Conservation (phyloP, 1,140 invertebrate species). For the Aphis gossypii region DNA sequence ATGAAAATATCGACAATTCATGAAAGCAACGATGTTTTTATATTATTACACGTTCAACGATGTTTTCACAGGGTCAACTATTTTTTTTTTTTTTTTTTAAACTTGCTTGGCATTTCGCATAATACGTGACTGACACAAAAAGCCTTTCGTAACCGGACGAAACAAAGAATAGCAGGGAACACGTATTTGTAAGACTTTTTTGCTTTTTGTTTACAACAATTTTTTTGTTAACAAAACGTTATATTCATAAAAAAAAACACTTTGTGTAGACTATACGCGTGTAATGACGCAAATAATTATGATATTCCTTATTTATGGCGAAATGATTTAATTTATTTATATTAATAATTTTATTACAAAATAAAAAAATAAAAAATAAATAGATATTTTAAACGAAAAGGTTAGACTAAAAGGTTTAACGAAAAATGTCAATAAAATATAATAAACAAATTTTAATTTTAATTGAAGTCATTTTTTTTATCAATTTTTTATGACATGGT, state of each 20-base stretch:
- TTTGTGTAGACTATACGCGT: not conserved
- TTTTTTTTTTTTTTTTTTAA: constrained; percentile 19
- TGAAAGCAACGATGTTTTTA: not conserved
- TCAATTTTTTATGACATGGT: too few species aligned
- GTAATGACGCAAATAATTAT: not conserved
- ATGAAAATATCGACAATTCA: constrained; percentile 19
- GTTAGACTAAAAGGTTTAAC: too few species aligned
- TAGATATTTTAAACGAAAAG: not conserved
- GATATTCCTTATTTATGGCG: not conserved
- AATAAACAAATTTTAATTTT: too few species aligned
- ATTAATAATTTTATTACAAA: not conserved
- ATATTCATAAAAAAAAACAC: constrained; percentile 3
- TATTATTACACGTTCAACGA: constrained; percentile 19
- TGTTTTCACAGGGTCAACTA: constrained; percentile 27
- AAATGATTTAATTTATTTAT: not conserved
- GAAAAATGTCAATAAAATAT: too few species aligned
- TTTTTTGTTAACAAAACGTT: constrained; percentile 17
- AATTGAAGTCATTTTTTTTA: too few species aligned
- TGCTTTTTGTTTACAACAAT: not conserved
- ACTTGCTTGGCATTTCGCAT: constrained; percentile 25
- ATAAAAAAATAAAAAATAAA: not conserved
- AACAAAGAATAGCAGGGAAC: constrained; percentile 30
- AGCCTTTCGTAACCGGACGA: constrained; percentile 24
- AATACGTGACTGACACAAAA: constrained; percentile 46
- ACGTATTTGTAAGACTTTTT: constrained; percentile 39